These are phyloP conservation scores for Cecropterus lyciades DNA, from an alignment of 1,140 invertebrate species.

Conservation along the genomic window DNA sequence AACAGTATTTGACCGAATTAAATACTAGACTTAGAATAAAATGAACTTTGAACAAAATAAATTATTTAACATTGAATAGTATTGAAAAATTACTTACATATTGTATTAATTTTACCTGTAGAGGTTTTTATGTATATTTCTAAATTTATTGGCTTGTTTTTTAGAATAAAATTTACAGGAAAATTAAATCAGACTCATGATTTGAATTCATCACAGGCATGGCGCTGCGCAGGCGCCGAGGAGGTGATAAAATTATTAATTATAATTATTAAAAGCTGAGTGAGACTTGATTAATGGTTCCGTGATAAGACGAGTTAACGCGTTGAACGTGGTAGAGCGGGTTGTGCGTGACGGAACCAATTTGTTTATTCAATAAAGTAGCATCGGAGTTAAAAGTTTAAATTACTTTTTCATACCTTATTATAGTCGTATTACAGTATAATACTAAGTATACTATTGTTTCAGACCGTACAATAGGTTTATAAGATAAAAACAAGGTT, in stretches of 20 bases:
- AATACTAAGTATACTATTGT: no score
- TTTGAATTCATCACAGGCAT: slow-evolving; percentile 2
- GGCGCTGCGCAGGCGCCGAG: slow-evolving; percentile 35
- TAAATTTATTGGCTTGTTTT: no score
- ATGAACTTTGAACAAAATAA: no score
- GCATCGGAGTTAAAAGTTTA: not conserved
- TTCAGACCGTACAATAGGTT: not conserved
- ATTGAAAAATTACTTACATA: no score
- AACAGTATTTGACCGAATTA: no score
- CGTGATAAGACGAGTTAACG: slow-evolving; percentile 56
- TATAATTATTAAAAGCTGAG: slow-evolving; percentile 69
- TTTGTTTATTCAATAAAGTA: slow-evolving; percentile 29
- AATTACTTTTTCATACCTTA: not conserved
- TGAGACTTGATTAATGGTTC: slow-evolving; percentile 68
- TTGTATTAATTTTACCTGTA: no score
- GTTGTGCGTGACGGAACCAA: slow-evolving; percentile 27
- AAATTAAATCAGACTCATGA: slow-evolving; percentile 12
- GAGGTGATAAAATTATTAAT: slow-evolving; percentile 78
- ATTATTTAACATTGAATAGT: no score
- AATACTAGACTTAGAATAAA: no score
- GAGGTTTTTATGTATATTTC: no score
- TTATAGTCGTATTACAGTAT: no score
- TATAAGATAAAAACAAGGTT: no score
- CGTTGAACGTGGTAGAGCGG: slow-evolving; percentile 37
- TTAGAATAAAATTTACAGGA: not conserved